Base-by-base conservation (phyloP, 2,113 vertebrate genomes). In the Chaetodon auriga region DNA sequence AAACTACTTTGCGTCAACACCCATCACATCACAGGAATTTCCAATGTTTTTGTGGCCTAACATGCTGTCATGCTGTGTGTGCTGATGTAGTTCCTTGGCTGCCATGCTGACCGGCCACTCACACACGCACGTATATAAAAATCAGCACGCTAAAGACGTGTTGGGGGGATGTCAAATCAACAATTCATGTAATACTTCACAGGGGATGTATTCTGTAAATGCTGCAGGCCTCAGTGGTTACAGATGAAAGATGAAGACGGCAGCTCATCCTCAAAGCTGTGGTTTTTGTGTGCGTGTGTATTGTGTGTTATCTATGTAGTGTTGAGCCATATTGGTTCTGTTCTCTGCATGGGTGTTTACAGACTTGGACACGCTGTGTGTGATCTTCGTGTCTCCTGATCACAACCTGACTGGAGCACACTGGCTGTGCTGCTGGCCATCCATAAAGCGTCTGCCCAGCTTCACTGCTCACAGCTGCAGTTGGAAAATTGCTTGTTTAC, bases 371-470 rank as follows among this genome's bases (percentile, higher is more conserved):
- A 58, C 65, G 69, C n/a, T 72, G 60, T 85, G 54, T 86, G 77
- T 86, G 74, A 85, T 85, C 75, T 46, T 82, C 49, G 78, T 79
- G 69, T 82, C 85, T 81, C 83, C 77, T 90, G 89, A 92, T 91
- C 88, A 80, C 74, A 70, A 65, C 78, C 62, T 83, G 80, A 85
- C 80, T 73, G 79, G 72, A 75, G 63, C 74, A 57, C 58, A 75
- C 73, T 72, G 23, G 55, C 78, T 46, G 53, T 78, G 75, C 63
- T 30, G 68, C 55, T 46, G 69, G 60, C 75, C 63, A 25, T 83
- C 71, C 55, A 68, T 79, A 81, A 84, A 89, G 48, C 8, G 0
- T 57, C 57, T 1, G n/a, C 30, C 61, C 13, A 4, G 63, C 64
- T 80, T 62, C 86, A 80, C 30, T 43, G 82, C 78, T 85, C 75